A percentile compares a stretch with the other conserved stretches of the same genome.
These are phyloP conservation scores for Periparus ater DNA, from an alignment of 2,797 vertebrate species.

Conservation along the genomic window DNA sequence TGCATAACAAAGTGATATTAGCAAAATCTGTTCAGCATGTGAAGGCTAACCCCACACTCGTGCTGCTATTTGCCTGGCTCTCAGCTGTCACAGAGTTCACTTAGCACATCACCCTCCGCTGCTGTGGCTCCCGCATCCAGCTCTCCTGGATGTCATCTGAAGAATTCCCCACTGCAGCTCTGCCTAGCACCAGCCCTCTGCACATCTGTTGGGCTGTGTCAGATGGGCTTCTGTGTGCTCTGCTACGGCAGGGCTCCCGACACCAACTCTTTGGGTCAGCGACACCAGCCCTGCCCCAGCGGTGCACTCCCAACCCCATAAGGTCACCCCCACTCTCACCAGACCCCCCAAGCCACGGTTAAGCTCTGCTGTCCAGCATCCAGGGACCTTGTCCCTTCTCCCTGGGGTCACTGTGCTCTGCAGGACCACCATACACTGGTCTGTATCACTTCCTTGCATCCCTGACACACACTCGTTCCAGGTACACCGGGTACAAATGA, in stretches of 20 bases:
- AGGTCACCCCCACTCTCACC: not conserved
- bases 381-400: not conserved
- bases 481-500: fast-evolving
- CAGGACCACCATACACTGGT: fast-evolving
- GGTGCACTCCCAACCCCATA: not conserved
- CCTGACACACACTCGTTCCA: fast-evolving
- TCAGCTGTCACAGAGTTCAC: not conserved
- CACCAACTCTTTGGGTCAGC: fast-evolving
- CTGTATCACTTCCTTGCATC: fast-evolving
- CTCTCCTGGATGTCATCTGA: not conserved
- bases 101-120: not conserved
- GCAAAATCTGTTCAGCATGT: slow-evolving; percentile 19
- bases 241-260: not conserved
- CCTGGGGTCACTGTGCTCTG: not conserved
- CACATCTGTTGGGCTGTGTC: not conserved
- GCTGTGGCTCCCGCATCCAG: not conserved
- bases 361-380: fast-evolving
- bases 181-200: not conserved
- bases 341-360: no score
- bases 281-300: not conserved
- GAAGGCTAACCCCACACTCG: not conserved
- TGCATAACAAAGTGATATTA: slow-evolving; percentile 51
- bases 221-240: not conserved
- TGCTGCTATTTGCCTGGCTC: not conserved
- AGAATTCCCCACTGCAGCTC: not conserved